These are phyloP conservation scores for Osmerus eperlanus DNA, from an alignment of 2,113 vertebrate genomes.

Conservation along the genomic window DNA sequence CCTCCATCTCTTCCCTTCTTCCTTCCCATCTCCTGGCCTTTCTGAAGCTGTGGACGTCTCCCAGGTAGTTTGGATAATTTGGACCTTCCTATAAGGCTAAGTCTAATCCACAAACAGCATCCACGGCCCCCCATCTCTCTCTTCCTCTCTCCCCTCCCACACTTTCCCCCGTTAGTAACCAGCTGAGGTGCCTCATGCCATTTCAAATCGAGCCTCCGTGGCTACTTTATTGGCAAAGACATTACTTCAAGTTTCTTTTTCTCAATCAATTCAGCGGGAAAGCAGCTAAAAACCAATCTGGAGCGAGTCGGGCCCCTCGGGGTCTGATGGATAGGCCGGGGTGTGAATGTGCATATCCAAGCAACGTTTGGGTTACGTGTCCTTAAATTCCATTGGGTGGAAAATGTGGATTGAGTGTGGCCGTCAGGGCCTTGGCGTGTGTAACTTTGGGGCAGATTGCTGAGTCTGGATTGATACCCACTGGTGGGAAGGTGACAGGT, in stretches of 20 bases:
- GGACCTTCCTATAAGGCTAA: too few species aligned
- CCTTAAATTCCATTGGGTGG: slow-evolving; percentile 67
- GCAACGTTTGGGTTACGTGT: slow-evolving; percentile 64
- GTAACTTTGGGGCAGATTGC: slow-evolving; percentile 67
- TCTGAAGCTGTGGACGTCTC: slow-evolving; percentile 20
- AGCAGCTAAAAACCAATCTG: slow-evolving; percentile 69
- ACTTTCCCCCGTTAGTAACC: slow-evolving; percentile 37
- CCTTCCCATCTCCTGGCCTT: slow-evolving; percentile 40
- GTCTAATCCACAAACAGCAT: too few species aligned
- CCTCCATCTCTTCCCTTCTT: slow-evolving; percentile 30
- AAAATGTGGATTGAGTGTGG: slow-evolving; percentile 74
- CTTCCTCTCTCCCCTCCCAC: not conserved
- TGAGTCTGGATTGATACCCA: slow-evolving; percentile 68
- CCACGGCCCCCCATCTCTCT: not conserved
- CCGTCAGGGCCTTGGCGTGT: slow-evolving; percentile 64
- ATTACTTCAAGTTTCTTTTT: slow-evolving; percentile 73
- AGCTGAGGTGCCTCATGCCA: slow-evolving; percentile 56
- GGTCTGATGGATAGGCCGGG: slow-evolving; percentile 67
- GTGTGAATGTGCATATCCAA: slow-evolving; percentile 69
- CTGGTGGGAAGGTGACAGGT: slow-evolving; percentile 71
- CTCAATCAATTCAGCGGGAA: slow-evolving; percentile 70
- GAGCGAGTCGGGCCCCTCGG: slow-evolving; percentile 56
- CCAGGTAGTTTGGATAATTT: too few species aligned
- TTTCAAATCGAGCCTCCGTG: slow-evolving; percentile 58
- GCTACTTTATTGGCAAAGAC: slow-evolving; percentile 69